Evolutionary conservation across 2,888 invertebrate species (phyloP), one percentile per base, ranked within the genome.

Genomic region (Rhingia rostrata): DNA sequence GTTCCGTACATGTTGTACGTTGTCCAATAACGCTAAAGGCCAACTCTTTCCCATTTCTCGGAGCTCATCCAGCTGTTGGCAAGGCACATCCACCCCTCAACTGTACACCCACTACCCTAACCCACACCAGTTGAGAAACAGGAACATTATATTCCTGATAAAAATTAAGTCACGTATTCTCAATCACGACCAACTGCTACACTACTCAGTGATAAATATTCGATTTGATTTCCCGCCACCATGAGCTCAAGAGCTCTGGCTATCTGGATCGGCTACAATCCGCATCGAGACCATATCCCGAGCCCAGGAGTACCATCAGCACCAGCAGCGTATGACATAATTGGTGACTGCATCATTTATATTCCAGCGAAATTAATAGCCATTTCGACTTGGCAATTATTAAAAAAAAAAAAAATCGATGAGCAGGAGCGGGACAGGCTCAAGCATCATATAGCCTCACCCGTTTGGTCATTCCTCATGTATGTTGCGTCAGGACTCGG

Each of bases 161-260:
- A 87, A 90, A 90, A 90, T 90, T 88, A 89, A 90, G 90, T 90
- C 90, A 90, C 90, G 90, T 90, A 89, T 88, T 87, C 87, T 87
- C 90, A 90, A 90, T 90, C 90, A 90, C 88, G 87, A 86, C 87
- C 88, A 89, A 88, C 89, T 88, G 89, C 83, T 87, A 82, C 86
- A 75, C 84, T 84, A 74, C 74, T 80, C 84, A 54, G 80, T 74
- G 80, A 80, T 84, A 84, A 80, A 84, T 84, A 80, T 84, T 84
- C 84, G 74, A 84, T 84, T 84, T 84, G 84, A 80, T 84, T 80
- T 66, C 49, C 61, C 66, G 54, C 69, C 69, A 53, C 73, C 63
- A 74, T 64, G 58, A 69, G 49, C 41, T 43, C 7, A 43, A 35
- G 58, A 60, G 45, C 54, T 14, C 30, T 14, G 54, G 51, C 30